Evolutionary conservation across 2,888 invertebrate species (phyloP).

Genomic region (Siphlonurus alternatus): DNA sequence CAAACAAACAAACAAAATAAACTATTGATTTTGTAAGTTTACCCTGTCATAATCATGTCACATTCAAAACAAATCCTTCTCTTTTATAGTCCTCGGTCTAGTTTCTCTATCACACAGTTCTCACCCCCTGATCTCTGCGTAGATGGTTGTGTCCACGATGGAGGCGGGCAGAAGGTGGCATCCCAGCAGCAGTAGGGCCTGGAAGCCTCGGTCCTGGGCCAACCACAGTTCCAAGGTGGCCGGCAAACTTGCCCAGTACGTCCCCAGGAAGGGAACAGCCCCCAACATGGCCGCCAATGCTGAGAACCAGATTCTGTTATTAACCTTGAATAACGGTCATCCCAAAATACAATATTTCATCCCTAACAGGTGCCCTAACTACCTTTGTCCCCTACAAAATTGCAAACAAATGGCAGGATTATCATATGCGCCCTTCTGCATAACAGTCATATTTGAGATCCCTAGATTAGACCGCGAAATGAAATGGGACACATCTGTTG

Average conservation of each 20-base stretch:
- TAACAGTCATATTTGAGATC: no score
- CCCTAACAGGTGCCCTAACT: no score
- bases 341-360: background rate
- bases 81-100: no score
- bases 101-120: constrained; percentile 17
- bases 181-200: constrained; percentile 63
- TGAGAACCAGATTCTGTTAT: constrained; percentile 24
- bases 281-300: constrained; percentile 84
- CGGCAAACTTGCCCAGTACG: constrained; percentile 89
- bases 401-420: no score
- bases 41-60: no score
- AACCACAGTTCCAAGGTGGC: constrained; percentile 92
- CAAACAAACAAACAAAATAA: no score
- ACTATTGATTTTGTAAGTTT: no score
- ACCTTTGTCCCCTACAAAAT: no score
- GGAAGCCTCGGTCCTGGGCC: constrained; percentile 65
- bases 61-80: no score
- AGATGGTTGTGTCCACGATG: constrained; percentile 89
- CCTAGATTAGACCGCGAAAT: no score
- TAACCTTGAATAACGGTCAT: constrained; percentile 1
- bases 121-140: constrained; percentile 94
- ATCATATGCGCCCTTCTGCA: no score
- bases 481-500: no score
- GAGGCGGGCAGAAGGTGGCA: constrained; percentile 80
- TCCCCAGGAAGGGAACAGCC: constrained; percentile 89